Evolutionary conservation across 2,888 invertebrate species (phyloP).

Genomic region (Leucoptera coffeella): DNA sequence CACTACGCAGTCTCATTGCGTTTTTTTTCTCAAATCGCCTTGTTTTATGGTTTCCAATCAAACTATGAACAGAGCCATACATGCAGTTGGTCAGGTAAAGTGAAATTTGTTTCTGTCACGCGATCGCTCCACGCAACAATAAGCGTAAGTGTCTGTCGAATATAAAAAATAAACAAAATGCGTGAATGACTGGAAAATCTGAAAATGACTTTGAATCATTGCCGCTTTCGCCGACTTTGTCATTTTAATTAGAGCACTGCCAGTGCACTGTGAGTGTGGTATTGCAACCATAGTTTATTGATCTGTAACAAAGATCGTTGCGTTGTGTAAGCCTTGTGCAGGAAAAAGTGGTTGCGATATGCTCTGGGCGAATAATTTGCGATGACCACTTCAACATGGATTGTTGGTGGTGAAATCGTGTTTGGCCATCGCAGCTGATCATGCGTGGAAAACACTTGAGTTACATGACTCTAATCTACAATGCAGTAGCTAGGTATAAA

Average conservation of each 20-base stretch:
- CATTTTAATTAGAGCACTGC: constrained; percentile 19
- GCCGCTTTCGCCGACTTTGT: constrained; percentile 35
- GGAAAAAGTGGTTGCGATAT: not conserved
- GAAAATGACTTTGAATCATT: constrained; percentile 27
- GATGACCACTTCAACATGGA: too few relatives aligned
- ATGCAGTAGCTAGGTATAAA: too few relatives aligned
- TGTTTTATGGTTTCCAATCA: too few relatives aligned
- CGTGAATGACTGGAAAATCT: constrained; percentile 30
- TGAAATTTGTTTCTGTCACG: constrained; percentile 31
- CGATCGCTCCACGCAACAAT: constrained; percentile 30
- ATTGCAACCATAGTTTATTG: not conserved
- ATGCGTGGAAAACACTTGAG: too few relatives aligned
- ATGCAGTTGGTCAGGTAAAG: too few relatives aligned
- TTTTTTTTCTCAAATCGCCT: too few relatives aligned
- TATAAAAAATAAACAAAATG: constrained; percentile 17
- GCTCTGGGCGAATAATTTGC: too few relatives aligned
- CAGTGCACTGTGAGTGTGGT: constrained; percentile 4
- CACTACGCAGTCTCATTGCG: too few relatives aligned
- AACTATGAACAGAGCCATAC: too few relatives aligned
- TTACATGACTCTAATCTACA: too few relatives aligned
- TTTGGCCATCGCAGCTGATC: too few relatives aligned
- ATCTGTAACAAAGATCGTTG: constrained; percentile 2
- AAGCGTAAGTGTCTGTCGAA: constrained; percentile 19
- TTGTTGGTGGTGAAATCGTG: too few relatives aligned
- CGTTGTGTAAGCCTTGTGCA: not conserved